Conservation (phyloP, 1,140 invertebrate species). For the Thaumetopoea pityocampa region DNA sequence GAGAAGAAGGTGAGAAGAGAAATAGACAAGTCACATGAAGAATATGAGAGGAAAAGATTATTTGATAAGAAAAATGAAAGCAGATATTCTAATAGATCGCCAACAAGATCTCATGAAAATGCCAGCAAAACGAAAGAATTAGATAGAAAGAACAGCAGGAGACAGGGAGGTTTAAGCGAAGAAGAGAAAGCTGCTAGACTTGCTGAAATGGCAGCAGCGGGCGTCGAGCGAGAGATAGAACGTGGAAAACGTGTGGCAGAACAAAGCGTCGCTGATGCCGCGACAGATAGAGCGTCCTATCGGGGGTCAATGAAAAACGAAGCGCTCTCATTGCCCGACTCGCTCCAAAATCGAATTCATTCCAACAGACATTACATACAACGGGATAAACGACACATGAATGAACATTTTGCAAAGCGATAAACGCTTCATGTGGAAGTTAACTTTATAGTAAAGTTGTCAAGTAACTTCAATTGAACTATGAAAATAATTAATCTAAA, state of each 20-base stretch:
- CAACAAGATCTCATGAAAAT: background rate
- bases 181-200: slow-evolving; percentile 84
- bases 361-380: slow-evolving; percentile 66
- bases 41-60: slow-evolving; percentile 15
- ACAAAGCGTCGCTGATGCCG: slow-evolving; percentile 39
- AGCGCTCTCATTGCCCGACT: slow-evolving; percentile 46
- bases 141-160: slow-evolving; percentile 5
- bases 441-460: slow-evolving; percentile 6
- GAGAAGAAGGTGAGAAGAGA: slow-evolving; percentile 19
- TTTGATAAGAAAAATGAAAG: slow-evolving; percentile 10
- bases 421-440: slow-evolving; percentile 20
- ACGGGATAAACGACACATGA: slow-evolving; percentile 52
- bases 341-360: slow-evolving; percentile 53
- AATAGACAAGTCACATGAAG: slow-evolving; percentile 10
- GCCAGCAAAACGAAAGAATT: background rate
- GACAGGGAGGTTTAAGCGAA: slow-evolving; percentile 56
- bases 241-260: slow-evolving; percentile 45
- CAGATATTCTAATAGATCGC: background rate
- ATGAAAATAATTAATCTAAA: slow-evolving; percentile 5
- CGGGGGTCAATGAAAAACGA: slow-evolving; percentile 23
- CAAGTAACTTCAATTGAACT: background rate
- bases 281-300: slow-evolving; percentile 19
- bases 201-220: slow-evolving; percentile 85
- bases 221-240: slow-evolving; percentile 44
- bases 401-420: slow-evolving; percentile 56